Evolutionary conservation across 1,140 invertebrate species (phyloP).

Genomic region (Probaryconus sp.): DNA sequence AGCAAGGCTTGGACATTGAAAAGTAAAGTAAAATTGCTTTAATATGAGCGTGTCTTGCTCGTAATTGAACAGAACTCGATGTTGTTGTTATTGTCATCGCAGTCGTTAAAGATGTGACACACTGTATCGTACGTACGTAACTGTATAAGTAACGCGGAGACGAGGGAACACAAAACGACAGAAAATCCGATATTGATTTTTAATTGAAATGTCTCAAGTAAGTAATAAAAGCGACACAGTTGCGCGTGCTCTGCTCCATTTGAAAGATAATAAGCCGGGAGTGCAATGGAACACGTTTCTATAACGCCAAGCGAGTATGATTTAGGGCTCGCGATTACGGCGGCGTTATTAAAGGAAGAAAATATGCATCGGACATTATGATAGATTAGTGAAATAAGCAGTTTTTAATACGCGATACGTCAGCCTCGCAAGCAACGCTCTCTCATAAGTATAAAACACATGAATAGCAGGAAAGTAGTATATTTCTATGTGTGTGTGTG

Average conservation of each 20-base stretch:
- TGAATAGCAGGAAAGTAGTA: constrained; percentile 47
- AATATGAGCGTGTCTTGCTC: no score
- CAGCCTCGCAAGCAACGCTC: constrained; percentile 56
- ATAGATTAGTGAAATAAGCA: constrained; percentile 68
- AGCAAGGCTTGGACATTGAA: no score
- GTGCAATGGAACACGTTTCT: constrained; percentile 54
- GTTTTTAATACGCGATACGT: constrained; percentile 67
- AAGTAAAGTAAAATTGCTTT: no score
- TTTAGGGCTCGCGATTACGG: constrained; percentile 59
- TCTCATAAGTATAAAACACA: constrained; percentile 47
- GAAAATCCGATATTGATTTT: constrained; percentile 60
- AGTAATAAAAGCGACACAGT: constrained; percentile 58
- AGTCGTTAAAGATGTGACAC: no score
- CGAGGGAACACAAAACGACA: constrained; percentile 36
- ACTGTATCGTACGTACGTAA: constrained; percentile 35
- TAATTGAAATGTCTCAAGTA: constrained; percentile 60
- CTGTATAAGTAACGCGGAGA: constrained; percentile 29
- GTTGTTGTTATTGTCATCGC: no score
- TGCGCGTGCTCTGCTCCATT: constrained; percentile 59
- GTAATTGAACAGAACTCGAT: no score
- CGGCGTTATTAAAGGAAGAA: constrained; percentile 59
- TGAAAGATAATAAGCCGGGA: constrained; percentile 59
- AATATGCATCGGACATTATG: constrained; percentile 65
- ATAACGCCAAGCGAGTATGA: constrained; percentile 44
- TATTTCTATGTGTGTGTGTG: neutral